Evolutionary conservation across 2,113 vertebrate genomes (phyloP).

Genomic region (Echinops telfairi): DNA sequence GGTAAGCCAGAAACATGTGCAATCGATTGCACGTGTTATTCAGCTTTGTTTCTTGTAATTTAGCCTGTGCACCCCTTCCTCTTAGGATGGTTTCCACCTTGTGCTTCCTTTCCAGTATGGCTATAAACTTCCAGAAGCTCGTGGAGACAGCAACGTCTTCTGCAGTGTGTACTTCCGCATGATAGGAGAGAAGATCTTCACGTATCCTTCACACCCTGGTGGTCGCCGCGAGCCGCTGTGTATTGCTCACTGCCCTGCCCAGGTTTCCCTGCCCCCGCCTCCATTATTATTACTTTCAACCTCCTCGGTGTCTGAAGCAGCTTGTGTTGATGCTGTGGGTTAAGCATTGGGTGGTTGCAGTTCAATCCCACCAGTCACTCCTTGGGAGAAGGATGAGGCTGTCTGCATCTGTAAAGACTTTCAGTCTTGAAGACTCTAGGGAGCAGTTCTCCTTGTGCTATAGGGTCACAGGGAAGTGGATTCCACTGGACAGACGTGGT

Average conservation of each 20-base stretch:
- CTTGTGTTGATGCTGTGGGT: neutral
- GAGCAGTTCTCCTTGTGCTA: no score
- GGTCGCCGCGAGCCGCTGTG: no score
- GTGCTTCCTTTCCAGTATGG: conserved; percentile 91
- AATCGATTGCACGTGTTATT: neutral
- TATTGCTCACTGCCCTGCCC: neutral
- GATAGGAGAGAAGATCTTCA: conserved; percentile 90
- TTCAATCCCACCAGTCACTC: no score
- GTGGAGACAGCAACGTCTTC: conserved; percentile 87
- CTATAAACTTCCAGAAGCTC: conserved; percentile 91
- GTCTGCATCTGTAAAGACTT: no score
- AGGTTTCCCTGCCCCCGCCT: neutral
- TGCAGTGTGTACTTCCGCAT: conserved; percentile 93
- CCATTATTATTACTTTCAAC: neutral
- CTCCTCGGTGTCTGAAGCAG: neutral
- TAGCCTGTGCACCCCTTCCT: conserved; percentile 53
- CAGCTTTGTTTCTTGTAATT: neutral
- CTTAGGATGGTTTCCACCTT: neutral
- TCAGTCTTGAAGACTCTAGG: no score
- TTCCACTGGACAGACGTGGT: no score
- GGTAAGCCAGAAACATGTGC: conserved; percentile 85
- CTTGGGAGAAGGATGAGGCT: no score
- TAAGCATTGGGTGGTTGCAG: no score
- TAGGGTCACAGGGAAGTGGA: no score
- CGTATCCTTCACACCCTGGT: conserved; percentile 89